Conservation (phyloP, 2,888 invertebrate species). For the Syritta pipiens region DNA sequence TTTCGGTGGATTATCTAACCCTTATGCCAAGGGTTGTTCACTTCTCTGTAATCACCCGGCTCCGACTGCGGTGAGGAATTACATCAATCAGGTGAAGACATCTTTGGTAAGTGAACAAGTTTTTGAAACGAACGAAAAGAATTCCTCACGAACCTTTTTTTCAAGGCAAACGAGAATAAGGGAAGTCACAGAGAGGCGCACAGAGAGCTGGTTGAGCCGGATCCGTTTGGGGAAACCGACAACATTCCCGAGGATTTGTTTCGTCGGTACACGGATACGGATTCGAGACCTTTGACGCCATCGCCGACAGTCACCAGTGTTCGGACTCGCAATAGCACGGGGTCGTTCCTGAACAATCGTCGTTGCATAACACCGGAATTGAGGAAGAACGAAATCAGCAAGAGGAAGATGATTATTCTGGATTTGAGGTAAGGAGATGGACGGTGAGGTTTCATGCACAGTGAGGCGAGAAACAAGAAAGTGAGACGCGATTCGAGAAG, state of each 20-base stretch:
- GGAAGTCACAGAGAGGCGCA: too few species aligned
- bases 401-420: slow-evolving; percentile 85
- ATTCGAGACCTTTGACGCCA: slow-evolving; percentile 90
- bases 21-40: slow-evolving; percentile 89
- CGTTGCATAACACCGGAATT: slow-evolving; percentile 87
- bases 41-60: slow-evolving; percentile 92
- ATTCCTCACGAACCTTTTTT: not conserved
- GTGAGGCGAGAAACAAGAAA: too few species aligned
- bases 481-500: not conserved
- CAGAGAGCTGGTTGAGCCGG: slow-evolving; percentile 16
- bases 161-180: slow-evolving; percentile 42
- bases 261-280: slow-evolving; percentile 90
- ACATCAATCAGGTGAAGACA: slow-evolving; percentile 86
- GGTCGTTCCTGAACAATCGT: slow-evolving; percentile 80
- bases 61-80: slow-evolving; percentile 85
- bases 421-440: slow-evolving; percentile 83
- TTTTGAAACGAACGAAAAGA: not conserved
- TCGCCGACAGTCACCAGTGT: slow-evolving; percentile 88
- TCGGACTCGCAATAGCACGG: slow-evolving; percentile 84
- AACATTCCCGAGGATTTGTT: slow-evolving; percentile 88
- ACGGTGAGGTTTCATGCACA: too few species aligned
- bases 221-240: slow-evolving; percentile 77
- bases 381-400: slow-evolving; percentile 79
- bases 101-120: slow-evolving; percentile 81
- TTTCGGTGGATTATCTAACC: slow-evolving; percentile 90